These are phyloP conservation scores for Perodicticus potto DNA, from an alignment of 2,797 vertebrate species.

Conservation along the genomic window DNA sequence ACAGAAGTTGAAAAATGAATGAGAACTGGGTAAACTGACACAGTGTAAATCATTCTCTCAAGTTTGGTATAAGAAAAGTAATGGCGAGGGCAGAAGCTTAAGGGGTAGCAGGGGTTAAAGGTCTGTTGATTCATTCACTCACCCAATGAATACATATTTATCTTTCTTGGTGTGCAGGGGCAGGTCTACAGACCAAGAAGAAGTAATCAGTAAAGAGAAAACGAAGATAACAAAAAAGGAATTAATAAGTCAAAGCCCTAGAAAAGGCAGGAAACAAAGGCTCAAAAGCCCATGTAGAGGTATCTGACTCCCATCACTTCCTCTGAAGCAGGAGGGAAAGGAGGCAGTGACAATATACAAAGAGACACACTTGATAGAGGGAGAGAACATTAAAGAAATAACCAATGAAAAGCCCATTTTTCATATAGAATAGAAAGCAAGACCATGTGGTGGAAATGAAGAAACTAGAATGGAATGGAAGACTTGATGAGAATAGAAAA, in stretches of 20 bases:
- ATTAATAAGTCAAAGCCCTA: conserved; percentile 1
- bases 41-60: background rate
- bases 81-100: background rate
- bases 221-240: conserved; percentile 13
- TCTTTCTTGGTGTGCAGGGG: background rate
- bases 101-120: background rate
- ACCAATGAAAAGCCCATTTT: conserved; percentile 14
- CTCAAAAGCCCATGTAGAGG: background rate
- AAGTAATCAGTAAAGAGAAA: conserved; percentile 17
- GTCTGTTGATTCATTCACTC: conserved; percentile 5
- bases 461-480: background rate
- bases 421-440: conserved; percentile 25
- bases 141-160: background rate
- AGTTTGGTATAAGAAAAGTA: background rate
- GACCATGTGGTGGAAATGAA: background rate
- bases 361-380: background rate
- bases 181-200: background rate
- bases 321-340: conserved; percentile 30
- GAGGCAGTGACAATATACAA: background rate
- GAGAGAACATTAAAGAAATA: background rate
- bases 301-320: background rate
- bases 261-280: conserved; percentile 17
- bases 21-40: background rate
- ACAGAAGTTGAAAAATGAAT: conserved; percentile 25
- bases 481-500: background rate